Percentiles rank a stretch among this genome's conserved stretches.
Conservation (phyloP, 2,888 invertebrate species). For the Microctonus brassicae region DNA sequence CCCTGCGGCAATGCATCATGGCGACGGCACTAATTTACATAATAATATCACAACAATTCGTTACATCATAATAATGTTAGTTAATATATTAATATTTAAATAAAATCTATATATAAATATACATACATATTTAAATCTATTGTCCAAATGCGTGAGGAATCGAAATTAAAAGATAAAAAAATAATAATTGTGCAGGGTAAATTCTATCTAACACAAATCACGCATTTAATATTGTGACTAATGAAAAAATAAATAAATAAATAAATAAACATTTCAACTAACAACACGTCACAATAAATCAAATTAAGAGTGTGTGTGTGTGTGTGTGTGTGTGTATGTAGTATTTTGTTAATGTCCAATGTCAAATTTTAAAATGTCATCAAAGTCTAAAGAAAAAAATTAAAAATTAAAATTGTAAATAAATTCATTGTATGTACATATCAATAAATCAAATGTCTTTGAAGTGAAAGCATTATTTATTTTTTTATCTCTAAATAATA, state of each 20-base stretch:
- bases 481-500: too few species aligned
- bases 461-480: conserved; percentile 31
- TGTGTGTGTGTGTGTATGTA: conserved; percentile 50
- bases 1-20: conserved; percentile 89
- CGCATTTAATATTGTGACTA: conserved; percentile 60
- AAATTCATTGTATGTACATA: conserved; percentile 67
- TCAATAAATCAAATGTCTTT: conserved; percentile 67
- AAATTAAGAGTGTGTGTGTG: conserved; percentile 46
- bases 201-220: conserved; percentile 50
- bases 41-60: conserved; percentile 50
- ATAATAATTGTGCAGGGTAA: conserved; percentile 57
- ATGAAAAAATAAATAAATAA: conserved; percentile 22
- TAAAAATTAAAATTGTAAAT: conserved; percentile 61
- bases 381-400: conserved; percentile 52
- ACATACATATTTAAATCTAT: background rate
- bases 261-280: conserved; percentile 51
- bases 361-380: conserved; percentile 42
- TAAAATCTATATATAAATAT: conserved; percentile 39
- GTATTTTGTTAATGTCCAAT: conserved; percentile 59
- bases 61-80: conserved; percentile 59
- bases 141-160: background rate
- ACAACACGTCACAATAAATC: conserved; percentile 59
- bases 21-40: conserved; percentile 72
- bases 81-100: conserved; percentile 56
- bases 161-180: conserved; percentile 24